These are phyloP conservation scores for Trisateles emortualis DNA, from an alignment of 2,888 invertebrate species.

Conservation along the genomic window DNA sequence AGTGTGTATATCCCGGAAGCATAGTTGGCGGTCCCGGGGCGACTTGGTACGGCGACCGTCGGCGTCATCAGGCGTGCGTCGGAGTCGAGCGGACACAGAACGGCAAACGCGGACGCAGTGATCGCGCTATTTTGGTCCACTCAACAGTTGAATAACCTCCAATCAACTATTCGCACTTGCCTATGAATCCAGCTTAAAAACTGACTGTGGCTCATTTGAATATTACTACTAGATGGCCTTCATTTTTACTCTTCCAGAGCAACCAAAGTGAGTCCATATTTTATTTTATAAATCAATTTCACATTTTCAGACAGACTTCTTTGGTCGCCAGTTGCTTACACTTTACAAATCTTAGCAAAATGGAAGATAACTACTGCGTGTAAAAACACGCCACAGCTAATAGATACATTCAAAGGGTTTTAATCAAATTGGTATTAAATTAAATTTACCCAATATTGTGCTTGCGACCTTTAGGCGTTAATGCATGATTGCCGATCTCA, in stretches of 20 bases:
- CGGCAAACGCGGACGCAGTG: slow-evolving; percentile 67
- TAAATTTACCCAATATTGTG: too few relatives aligned
- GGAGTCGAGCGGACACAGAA: slow-evolving; percentile 52
- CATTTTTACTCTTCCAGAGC: slow-evolving; percentile 15
- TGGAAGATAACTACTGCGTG: too few relatives aligned
- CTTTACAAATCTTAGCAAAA: too few relatives aligned
- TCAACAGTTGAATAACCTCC: slow-evolving; percentile 86
- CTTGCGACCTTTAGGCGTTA: neutral
- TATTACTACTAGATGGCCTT: slow-evolving; percentile 51
- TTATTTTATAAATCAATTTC: too few relatives aligned
- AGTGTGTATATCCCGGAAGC: slow-evolving; percentile 76
- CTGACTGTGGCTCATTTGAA: slow-evolving; percentile 52
- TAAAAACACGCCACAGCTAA: too few relatives aligned
- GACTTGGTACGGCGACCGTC: slow-evolving; percentile 45
- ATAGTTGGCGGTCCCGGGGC: slow-evolving; percentile 56
- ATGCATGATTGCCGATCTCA: neutral
- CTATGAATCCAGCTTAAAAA: slow-evolving; percentile 66
- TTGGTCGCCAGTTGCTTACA: too few relatives aligned
- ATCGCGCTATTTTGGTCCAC: slow-evolving; percentile 81
- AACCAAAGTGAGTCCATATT: neutral
- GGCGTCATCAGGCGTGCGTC: slow-evolving; percentile 53
- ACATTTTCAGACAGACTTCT: too few relatives aligned
- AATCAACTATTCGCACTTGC: slow-evolving; percentile 86
- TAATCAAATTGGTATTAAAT: too few relatives aligned
- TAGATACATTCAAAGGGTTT: too few relatives aligned